Evolutionary conservation across 2,888 invertebrate species (phyloP).

Genomic region (Exocentrus adspersus): DNA sequence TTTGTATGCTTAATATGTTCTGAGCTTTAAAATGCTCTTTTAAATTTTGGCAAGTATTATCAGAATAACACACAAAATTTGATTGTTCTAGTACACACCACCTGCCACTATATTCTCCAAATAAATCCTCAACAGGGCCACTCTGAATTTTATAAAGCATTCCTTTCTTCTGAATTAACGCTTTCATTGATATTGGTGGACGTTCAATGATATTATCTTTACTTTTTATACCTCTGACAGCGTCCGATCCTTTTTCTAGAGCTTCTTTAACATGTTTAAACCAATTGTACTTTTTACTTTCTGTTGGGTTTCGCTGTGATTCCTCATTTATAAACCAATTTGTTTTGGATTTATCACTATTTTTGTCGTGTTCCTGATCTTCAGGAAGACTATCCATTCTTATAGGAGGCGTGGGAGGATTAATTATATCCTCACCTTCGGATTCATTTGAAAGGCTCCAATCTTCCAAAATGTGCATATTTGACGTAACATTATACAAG

Average conservation of each 20-base stretch:
- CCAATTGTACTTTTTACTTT: slow-evolving; percentile 61
- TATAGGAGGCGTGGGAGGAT: slow-evolving; percentile 71
- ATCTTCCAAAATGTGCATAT: slow-evolving; percentile 61
- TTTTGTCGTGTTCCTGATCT: slow-evolving; percentile 54
- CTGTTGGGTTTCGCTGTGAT: slow-evolving; percentile 26
- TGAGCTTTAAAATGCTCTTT: slow-evolving; percentile 79
- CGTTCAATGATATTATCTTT: slow-evolving; percentile 62
- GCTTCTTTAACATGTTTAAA: slow-evolving; percentile 59
- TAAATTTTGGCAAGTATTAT: slow-evolving; percentile 73
- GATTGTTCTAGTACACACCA: slow-evolving; percentile 78
- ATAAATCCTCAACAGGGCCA: slow-evolving; percentile 75
- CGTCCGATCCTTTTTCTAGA: slow-evolving; percentile 67
- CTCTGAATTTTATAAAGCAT: slow-evolving; percentile 69
- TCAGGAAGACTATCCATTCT: slow-evolving; percentile 73
- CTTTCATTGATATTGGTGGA: slow-evolving; percentile 65
- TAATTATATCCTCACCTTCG: slow-evolving; percentile 62
- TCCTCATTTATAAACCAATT: slow-evolving; percentile 53
- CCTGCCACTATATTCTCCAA: slow-evolving; percentile 80
- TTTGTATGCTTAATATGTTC: slow-evolving; percentile 72
- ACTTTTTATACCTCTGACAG: slow-evolving; percentile 53
- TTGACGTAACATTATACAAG: slow-evolving; percentile 71
- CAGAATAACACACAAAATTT: slow-evolving; percentile 77
- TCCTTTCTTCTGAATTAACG: slow-evolving; percentile 70
- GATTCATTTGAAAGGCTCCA: slow-evolving; percentile 65
- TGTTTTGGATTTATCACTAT: slow-evolving; percentile 47